These are phyloP conservation scores for Tenthredo scrophulariae DNA, from an alignment of 2,888 invertebrate genomes.

Conservation along the genomic window DNA sequence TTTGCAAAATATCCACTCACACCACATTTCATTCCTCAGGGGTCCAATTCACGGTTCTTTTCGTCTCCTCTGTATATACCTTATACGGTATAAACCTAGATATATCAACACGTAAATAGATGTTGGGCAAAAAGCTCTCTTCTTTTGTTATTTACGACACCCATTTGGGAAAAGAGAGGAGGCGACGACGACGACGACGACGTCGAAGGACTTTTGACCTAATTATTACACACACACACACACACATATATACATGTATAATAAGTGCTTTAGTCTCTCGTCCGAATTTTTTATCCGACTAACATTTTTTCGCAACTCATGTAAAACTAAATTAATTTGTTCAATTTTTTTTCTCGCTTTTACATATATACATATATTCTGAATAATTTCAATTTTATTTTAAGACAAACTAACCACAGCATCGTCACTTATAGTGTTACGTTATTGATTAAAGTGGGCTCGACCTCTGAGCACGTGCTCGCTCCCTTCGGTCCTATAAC, in stretches of 20 bases:
- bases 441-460: slow-evolving; percentile 52
- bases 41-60: not conserved
- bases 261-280: not conserved
- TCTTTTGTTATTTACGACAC: slow-evolving; percentile 5
- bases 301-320: not conserved
- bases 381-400: not conserved
- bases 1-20: not conserved
- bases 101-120: slow-evolving; percentile 8
- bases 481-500: slow-evolving; percentile 49
- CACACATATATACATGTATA: not conserved
- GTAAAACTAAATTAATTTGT: not conserved
- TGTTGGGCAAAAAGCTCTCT: slow-evolving; percentile 14
- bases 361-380: not conserved
- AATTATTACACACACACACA: slow-evolving; percentile 15
- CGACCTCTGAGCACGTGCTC: slow-evolving; percentile 50
- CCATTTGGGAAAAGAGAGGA: slow-evolving; percentile 11
- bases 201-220: slow-evolving; percentile 35
- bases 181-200: not conserved
- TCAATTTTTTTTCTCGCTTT: not conserved
- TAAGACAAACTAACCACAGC: not conserved
- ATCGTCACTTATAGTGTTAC: slow-evolving; percentile 41
- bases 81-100: not conserved
- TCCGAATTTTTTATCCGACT: not conserved
- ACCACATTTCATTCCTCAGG: not conserved
- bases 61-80: not conserved